Evolutionary conservation across 2,113 vertebrate genomes (phyloP).

Genomic region (Oncorhynchus gorbuscha): DNA sequence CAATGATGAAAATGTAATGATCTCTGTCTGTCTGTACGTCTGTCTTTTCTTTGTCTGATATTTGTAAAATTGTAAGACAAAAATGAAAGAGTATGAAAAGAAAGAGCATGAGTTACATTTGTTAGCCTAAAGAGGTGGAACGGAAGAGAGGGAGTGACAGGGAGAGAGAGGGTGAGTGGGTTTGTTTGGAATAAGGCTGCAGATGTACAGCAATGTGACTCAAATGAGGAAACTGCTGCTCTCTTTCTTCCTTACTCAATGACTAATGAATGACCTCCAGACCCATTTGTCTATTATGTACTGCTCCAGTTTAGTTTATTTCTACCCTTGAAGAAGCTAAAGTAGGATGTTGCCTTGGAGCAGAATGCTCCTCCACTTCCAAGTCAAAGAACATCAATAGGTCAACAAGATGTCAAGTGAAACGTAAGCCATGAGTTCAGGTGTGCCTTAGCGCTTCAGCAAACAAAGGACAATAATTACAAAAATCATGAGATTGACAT

Average conservation of each 20-base stretch:
- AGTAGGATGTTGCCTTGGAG: background rate
- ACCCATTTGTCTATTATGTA: background rate
- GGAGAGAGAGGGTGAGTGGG: background rate
- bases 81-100: too few species aligned
- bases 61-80: too few species aligned
- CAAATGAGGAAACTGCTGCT: background rate
- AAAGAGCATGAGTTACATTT: too few species aligned
- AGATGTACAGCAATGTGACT: background rate
- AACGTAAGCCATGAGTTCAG: background rate
- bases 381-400: background rate
- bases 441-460: too few species aligned
- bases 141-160: background rate
- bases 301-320: too few species aligned
- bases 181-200: background rate
- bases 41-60: too few species aligned
- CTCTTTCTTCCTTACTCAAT: background rate
- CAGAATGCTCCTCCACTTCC: background rate
- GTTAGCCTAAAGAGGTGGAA: too few species aligned
- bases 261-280: slow-evolving; percentile 7
- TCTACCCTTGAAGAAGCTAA: background rate
- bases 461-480: too few species aligned
- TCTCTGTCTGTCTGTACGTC: too few species aligned
- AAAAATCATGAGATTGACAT: too few species aligned
- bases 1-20: too few species aligned
- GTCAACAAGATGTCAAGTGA: background rate